Percentiles rank a stretch among this genome's conserved stretches.
Conservation (phyloP, 2,888 invertebrate species). For the Epinotia bilunana region DNA sequence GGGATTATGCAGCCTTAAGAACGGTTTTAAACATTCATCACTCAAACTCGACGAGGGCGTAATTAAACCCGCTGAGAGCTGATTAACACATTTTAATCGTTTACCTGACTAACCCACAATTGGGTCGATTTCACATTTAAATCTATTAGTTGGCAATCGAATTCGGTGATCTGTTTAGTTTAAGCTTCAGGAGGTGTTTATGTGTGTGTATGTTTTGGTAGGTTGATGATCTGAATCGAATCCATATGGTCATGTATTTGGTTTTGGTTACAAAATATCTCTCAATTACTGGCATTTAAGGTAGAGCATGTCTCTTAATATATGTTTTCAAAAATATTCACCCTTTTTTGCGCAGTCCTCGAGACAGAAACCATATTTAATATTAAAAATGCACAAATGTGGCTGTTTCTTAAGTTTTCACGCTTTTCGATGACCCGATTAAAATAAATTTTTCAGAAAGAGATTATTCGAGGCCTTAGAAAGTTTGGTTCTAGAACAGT, state of each 20-base stretch:
- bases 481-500: too few relatives aligned
- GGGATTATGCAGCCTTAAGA: slow-evolving; percentile 20
- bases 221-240: background rate
- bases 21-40: slow-evolving; percentile 19
- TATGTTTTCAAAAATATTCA: too few relatives aligned
- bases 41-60: slow-evolving; percentile 2
- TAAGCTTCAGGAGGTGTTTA: background rate
- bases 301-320: too few relatives aligned
- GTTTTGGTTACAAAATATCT: background rate
- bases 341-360: too few relatives aligned
- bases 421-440: too few relatives aligned
- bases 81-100: slow-evolving; percentile 28
- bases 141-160: background rate
- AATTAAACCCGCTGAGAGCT: slow-evolving; percentile 20
- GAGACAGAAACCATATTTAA: too few relatives aligned
- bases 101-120: slow-evolving; percentile 14
- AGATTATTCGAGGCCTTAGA: too few relatives aligned
- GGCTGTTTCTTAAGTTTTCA: too few relatives aligned
- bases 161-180: background rate
- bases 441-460: too few relatives aligned
- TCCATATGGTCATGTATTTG: background rate
- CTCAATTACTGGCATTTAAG: too few relatives aligned
- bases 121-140: background rate
- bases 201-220: background rate
- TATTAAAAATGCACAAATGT: too few relatives aligned